Conservation (phyloP, 2,797 vertebrate genomes). For the Gymnoscopelus microlampas region DNA sequence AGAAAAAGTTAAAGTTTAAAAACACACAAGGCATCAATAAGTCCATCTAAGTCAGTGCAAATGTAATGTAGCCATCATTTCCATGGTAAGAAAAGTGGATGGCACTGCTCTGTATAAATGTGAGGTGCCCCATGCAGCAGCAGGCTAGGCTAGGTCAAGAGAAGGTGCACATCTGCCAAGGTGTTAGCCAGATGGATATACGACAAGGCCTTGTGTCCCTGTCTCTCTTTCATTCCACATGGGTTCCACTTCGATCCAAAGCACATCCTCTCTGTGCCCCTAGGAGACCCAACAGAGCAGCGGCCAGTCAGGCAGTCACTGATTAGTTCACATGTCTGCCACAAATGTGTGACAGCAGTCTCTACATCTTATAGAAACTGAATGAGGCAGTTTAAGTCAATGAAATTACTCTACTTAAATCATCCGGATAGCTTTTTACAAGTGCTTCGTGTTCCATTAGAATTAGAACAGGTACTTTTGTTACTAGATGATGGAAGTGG, state of each 20-base stretch:
- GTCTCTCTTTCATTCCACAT: slow-evolving; percentile 10
- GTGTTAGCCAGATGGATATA: slow-evolving; percentile 43
- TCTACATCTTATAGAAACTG: slow-evolving; percentile 3
- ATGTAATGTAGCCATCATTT: slow-evolving; percentile 55
- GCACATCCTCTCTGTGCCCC: slow-evolving; percentile 13
- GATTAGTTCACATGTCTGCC: slow-evolving; percentile 51
- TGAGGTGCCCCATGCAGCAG: neutral
- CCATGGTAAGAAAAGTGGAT: slow-evolving; percentile 8
- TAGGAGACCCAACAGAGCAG: slow-evolving; percentile 29
- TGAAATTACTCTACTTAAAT: neutral
- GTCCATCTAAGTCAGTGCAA: slow-evolving; percentile 48
- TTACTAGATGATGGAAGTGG: no score
- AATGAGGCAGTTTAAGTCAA: neutral
- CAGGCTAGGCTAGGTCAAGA: slow-evolving; percentile 1
- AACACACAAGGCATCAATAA: no score
- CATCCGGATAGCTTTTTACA: no score
- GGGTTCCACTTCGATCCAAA: slow-evolving; percentile 32
- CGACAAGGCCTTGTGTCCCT: slow-evolving; percentile 30
- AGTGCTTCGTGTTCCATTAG: no score
- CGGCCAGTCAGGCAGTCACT: slow-evolving; percentile 56
- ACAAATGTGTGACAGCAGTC: slow-evolving; percentile 24
- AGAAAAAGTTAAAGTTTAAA: no score
- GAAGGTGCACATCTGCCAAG: slow-evolving; percentile 21
- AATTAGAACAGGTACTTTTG: no score
- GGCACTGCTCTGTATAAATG: neutral